These are phyloP conservation scores for Etheostoma nigrum DNA, from an alignment of 2,797 vertebrate species.

Conservation along the genomic window DNA sequence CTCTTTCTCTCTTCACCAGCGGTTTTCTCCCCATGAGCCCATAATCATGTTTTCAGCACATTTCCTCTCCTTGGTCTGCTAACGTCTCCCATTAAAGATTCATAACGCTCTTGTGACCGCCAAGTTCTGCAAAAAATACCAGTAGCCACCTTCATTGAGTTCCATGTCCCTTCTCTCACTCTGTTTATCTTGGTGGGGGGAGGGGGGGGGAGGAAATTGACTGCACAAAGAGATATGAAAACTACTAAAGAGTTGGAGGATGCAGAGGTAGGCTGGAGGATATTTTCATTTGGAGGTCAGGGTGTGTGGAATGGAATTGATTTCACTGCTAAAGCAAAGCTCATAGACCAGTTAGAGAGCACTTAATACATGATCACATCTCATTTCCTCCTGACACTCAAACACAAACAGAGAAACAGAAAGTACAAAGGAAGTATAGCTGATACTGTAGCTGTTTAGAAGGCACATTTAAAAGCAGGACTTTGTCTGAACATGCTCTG, in stretches of 20 bases:
- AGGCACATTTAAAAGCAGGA: slow-evolving; percentile 26
- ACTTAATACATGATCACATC: slow-evolving; percentile 31
- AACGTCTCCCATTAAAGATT: slow-evolving; percentile 79
- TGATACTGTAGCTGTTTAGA: slow-evolving; percentile 20
- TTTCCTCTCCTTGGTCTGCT: slow-evolving; percentile 69
- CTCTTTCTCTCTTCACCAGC: slow-evolving; percentile 44
- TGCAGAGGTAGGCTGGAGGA: slow-evolving; percentile 29
- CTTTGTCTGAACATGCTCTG: slow-evolving; percentile 24
- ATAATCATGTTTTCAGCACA: slow-evolving; percentile 81
- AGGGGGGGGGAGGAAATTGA: slow-evolving; percentile 1
- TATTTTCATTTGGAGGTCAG: slow-evolving; percentile 64
- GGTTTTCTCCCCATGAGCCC: slow-evolving; percentile 63
- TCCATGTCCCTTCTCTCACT: slow-evolving; percentile 40
- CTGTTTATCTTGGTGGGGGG: slow-evolving; percentile 50
- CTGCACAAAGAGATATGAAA: slow-evolving; percentile 49
- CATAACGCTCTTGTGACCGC: slow-evolving; percentile 70
- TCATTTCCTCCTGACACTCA: slow-evolving; percentile 18
- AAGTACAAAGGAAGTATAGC: slow-evolving; percentile 4
- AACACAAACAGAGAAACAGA: slow-evolving; percentile 20
- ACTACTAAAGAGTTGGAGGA: slow-evolving; percentile 23
- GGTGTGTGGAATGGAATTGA: slow-evolving; percentile 53
- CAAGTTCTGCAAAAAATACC: slow-evolving; percentile 64
- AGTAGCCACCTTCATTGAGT: slow-evolving; percentile 53
- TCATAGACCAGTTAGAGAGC: slow-evolving; percentile 16
- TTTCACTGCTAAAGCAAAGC: slow-evolving; percentile 60